A percentile compares a stretch with the other conserved stretches of the same genome.
These are phyloP conservation scores for Hemitrygon akajei DNA, from an alignment of 2,797 vertebrate species.

Conservation along the genomic window DNA sequence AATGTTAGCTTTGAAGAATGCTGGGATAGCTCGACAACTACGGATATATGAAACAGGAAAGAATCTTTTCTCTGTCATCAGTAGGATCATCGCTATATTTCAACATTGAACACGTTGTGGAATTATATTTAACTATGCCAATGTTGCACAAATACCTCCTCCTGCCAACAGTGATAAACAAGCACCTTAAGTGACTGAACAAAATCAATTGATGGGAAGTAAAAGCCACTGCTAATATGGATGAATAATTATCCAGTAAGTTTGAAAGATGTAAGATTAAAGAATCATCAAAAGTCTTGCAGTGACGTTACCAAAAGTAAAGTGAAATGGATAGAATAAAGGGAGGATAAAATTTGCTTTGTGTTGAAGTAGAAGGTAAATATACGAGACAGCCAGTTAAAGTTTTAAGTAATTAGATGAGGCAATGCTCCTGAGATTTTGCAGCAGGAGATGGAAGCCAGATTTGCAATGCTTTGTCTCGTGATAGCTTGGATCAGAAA, in stretches of 20 bases:
- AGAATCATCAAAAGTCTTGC: neutral
- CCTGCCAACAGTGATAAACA: neutral
- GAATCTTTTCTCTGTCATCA: neutral
- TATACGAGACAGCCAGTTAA: neutral
- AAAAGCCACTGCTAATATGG: neutral
- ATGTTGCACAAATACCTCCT: neutral
- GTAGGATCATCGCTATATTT: neutral
- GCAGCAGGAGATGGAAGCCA: too few relatives aligned
- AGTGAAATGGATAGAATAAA: neutral
- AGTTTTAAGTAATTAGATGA: neutral
- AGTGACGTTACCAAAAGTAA: neutral
- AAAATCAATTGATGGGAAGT: neutral
- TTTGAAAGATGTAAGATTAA: neutral
- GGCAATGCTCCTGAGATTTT: neutral
- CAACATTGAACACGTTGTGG: neutral
- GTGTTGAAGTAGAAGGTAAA: neutral
- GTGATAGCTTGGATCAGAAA: neutral
- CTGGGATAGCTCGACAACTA: neutral
- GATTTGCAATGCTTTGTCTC: neutral
- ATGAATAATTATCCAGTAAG: neutral
- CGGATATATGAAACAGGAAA: neutral
- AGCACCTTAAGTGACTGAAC: neutral
- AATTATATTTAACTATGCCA: neutral
- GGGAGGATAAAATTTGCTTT: neutral
- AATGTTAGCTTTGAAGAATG: neutral